Conservation (phyloP, 2,888 invertebrate genomes). For the Phytoseiulus persimilis region DNA sequence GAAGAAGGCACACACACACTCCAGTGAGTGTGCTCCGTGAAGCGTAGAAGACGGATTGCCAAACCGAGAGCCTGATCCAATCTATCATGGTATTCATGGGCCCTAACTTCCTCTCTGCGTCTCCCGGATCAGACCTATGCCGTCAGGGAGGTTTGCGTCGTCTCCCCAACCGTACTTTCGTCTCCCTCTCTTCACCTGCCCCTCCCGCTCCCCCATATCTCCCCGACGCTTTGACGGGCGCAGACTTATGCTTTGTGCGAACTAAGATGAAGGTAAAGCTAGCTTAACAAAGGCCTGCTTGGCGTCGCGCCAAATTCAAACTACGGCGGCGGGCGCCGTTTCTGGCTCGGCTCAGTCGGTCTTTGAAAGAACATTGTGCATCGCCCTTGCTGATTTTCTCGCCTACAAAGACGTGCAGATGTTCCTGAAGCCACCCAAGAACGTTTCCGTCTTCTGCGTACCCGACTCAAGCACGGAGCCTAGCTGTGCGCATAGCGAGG, state of each 20-base stretch:
- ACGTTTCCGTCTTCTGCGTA: too few species aligned
- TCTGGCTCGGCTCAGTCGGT: neutral
- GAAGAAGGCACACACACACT: neutral
- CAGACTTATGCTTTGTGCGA: neutral
- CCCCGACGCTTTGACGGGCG: neutral
- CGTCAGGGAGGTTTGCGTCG: neutral
- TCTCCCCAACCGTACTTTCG: neutral
- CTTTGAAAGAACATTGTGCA: neutral
- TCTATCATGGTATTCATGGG: constrained; percentile 5
- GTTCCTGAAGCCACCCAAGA: neutral
- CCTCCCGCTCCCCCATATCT: neutral
- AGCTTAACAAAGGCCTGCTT: neutral
- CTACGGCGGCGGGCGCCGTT: neutral
- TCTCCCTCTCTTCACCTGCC: neutral
- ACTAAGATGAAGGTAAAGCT: neutral
- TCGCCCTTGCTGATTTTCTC: neutral
- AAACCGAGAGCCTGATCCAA: neutral
- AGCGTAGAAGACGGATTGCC: neutral
- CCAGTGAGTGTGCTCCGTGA: neutral
- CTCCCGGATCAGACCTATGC: neutral
- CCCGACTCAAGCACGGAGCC: too few species aligned
- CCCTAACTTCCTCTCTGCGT: constrained; percentile 5
- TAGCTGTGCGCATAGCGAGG: too few species aligned
- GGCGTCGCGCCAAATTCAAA: neutral
- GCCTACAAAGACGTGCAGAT: neutral